phyloP scores from a whole-genome alignment of 2,888 invertebrate species.

The Polydrusus tereticollis region DNA sequence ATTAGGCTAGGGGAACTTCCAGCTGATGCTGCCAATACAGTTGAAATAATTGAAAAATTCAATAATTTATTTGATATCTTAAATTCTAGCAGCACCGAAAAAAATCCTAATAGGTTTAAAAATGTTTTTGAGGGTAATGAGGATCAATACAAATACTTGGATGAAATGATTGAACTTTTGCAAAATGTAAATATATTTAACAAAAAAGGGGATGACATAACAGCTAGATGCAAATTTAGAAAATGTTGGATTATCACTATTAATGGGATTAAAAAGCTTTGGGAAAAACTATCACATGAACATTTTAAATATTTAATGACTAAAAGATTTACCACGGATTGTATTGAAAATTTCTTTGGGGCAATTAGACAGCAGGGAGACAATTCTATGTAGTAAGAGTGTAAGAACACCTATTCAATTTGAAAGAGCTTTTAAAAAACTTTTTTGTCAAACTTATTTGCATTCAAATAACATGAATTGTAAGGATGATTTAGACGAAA shows the following conservation, averaged over 20 bases:
- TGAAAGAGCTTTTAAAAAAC: neutral
- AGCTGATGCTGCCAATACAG: neutral
- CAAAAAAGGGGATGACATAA: neutral
- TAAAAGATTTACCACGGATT: neutral
- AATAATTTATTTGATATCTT: neutral
- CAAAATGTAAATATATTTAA: neutral
- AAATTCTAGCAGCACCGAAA: neutral
- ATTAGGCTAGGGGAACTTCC: neutral
- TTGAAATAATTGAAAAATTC: neutral
- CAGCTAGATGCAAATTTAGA: neutral
- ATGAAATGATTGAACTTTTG: neutral
- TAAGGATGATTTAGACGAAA: neutral
- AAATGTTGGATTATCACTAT: neutral
- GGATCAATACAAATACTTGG: neutral
- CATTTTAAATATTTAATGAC: neutral
- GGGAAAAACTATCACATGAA: neutral
- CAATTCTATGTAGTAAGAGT: too few relatives aligned
- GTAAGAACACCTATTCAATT: neutral
- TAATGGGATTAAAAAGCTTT: neutral
- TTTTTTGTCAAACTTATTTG: neutral
- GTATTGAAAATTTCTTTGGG: neutral
- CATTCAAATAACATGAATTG: neutral
- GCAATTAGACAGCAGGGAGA: neutral
- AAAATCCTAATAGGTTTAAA: neutral
- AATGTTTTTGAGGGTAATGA: neutral